Conservation (phyloP, 2,888 invertebrate genomes). For the Halictus quadricinctus region DNA sequence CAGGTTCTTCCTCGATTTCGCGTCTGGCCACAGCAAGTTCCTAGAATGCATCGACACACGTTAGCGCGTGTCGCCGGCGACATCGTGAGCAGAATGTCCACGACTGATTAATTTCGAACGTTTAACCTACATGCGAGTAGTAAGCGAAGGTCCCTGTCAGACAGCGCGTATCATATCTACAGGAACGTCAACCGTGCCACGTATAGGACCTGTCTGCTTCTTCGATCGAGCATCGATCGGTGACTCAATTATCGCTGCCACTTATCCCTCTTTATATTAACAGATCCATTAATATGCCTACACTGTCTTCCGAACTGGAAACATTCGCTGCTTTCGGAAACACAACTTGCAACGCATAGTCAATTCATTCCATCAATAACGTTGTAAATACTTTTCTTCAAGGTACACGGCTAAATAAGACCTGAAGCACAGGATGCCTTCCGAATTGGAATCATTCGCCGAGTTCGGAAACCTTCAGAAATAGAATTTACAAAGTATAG, state of each 20-base stretch:
- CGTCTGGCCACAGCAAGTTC: slow-evolving; percentile 4
- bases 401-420: background rate
- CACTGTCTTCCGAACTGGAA: background rate
- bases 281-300: background rate
- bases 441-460: no score
- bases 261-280: background rate
- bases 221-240: slow-evolving; percentile 13
- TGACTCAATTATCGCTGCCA: slow-evolving; percentile 14
- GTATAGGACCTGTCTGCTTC: background rate
- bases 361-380: background rate
- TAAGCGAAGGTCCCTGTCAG: slow-evolving; percentile 40
- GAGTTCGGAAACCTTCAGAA: no score
- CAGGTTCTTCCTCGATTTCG: slow-evolving; percentile 23
- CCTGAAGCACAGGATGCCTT: no score
- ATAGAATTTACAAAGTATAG: no score
- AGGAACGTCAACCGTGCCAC: slow-evolving; percentile 7
- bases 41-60: slow-evolving; percentile 46
- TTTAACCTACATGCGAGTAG: slow-evolving; percentile 57
- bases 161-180: slow-evolving; percentile 34
- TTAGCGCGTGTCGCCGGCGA: slow-evolving; percentile 54
- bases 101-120: slow-evolving; percentile 55
- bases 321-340: background rate
- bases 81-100: slow-evolving; percentile 54
- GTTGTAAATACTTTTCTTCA: background rate
- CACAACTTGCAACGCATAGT: background rate